Percentiles rank a stretch among this genome's conserved stretches.
These are phyloP conservation scores for Epirrita christyi DNA, from an alignment of 2,888 invertebrate species.

Conservation along the genomic window DNA sequence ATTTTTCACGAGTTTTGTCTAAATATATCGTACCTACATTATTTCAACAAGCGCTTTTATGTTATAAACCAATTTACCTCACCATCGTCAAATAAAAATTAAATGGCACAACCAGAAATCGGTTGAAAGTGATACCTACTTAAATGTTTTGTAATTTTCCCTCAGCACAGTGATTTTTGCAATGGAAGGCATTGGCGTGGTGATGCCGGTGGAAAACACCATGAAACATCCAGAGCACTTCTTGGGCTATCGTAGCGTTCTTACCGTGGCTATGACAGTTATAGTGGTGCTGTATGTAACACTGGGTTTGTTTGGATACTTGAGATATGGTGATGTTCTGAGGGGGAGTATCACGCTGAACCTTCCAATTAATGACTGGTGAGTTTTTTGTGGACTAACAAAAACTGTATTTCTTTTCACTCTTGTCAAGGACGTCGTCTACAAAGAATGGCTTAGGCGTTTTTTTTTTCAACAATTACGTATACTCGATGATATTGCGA, in stretches of 20 bases:
- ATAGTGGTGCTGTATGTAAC: constrained; percentile 91
- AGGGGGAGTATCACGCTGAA: constrained; percentile 93
- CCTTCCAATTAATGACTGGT: constrained; percentile 83
- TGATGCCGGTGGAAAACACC: constrained; percentile 96
- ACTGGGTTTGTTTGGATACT: constrained; percentile 95
- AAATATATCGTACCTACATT: too few relatives aligned
- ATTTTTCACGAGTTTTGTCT: background rate
- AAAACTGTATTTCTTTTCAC: too few relatives aligned
- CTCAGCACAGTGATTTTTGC: constrained; percentile 96
- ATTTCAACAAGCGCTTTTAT: too few relatives aligned
- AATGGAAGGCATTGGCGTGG: constrained; percentile 97
- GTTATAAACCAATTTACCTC: too few relatives aligned
- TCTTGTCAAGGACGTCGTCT: too few relatives aligned
- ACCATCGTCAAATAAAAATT: too few relatives aligned
- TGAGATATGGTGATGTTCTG: constrained; percentile 90
- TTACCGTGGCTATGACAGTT: constrained; percentile 93
- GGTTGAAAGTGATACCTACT: too few relatives aligned
- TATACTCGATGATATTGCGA: too few relatives aligned
- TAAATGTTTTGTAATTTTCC: constrained; percentile 14
- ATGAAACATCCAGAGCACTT: constrained; percentile 94
- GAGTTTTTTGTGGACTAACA: too few relatives aligned
- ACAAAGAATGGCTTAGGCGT: too few relatives aligned
- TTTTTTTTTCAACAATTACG: too few relatives aligned
- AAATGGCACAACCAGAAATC: too few relatives aligned
- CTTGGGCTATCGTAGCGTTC: constrained; percentile 92